Base-by-base conservation (phyloP, 2,113 vertebrate species). In the Chlorodrepanis virens region DNA sequence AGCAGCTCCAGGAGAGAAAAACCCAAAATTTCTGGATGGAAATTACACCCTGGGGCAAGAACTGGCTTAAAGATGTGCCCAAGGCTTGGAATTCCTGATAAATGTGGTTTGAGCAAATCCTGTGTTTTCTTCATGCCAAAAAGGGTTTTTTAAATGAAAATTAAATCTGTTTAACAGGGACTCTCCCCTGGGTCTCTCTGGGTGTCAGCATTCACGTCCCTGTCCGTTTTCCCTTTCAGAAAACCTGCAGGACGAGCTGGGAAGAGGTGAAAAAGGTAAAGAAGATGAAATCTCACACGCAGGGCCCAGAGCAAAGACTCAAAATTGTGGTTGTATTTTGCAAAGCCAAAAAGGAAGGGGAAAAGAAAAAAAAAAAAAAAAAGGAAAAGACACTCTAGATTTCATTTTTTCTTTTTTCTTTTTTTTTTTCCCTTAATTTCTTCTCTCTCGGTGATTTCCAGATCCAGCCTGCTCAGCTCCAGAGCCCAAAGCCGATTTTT, bases 251-350 rank as follows among this genome's bases (percentile, higher is more conserved):
- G 98, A 93, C 4, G 98, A 98, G 53, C 87, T 98, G 96, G 98
- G 98, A 82, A 97, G 97, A 93, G 98, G 98, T 5, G 98, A 98
- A 72, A 98, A 98, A 98, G 98, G 98, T 98, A 90, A 90, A 75
- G 57, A 33, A 45, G 4, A 14, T 5, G 4, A 4, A 2, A 6
- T 20, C 52, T 20, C 11, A 44, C 16, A 15, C 2, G 0, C 0
- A 11, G 54, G 0, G 0, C 12, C n/a, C 3, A 3, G 40, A 47
- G 63, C 25, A 49, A 33, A 75, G 63, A 29, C 77, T 42, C 5
- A 3, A 57, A 56, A 59, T 95, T 71, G 77, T 84, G 63, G n/a
- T 90, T 94, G 61, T 70, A 28, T 15, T 42, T 47, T 3, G 72
- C 84, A 87, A 90, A 91, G 76, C 47, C 42, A 6, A 33, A 33